Evolutionary conservation across 1,140 invertebrate species (phyloP).

Genomic region (Heliconius nattereri): DNA sequence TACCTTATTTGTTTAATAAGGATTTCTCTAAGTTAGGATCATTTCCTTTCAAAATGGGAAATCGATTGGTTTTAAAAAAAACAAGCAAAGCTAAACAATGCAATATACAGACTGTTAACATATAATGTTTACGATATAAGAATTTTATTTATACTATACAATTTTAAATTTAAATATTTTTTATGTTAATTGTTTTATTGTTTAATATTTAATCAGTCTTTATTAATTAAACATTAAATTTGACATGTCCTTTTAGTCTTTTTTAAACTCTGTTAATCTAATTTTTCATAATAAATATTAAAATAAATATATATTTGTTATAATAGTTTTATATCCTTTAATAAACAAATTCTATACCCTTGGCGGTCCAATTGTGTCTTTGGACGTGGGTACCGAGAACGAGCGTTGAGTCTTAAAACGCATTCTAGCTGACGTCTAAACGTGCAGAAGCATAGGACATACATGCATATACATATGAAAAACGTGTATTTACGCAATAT

Average conservation of each 20-base stretch:
- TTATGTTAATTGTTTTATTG: too few relatives aligned
- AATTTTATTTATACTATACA: neutral
- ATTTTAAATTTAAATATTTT: neutral
- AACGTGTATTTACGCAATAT: constrained; percentile 23
- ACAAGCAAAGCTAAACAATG: neutral
- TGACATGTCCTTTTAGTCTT: neutral
- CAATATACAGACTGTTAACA: neutral
- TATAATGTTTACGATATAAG: neutral
- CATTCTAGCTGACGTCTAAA: constrained; percentile 84
- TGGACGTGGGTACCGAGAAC: constrained; percentile 93
- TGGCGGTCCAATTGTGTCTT: constrained; percentile 83
- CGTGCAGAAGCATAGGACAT: constrained; percentile 31
- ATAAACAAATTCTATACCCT: constrained; percentile 56
- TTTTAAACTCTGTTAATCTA: neutral
- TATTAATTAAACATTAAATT: neutral
- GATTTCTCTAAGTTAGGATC: neutral
- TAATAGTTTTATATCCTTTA: neutral
- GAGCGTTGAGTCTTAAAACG: constrained; percentile 95
- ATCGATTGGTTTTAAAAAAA: neutral
- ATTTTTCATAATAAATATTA: too few relatives aligned
- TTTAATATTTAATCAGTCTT: neutral
- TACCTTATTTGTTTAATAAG: neutral
- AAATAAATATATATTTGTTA: neutral
- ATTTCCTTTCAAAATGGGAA: neutral
- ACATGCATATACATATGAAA: constrained; percentile 31